phyloP scores from a whole-genome alignment of 1,140 invertebrate species.

The Drosophila athabasca region DNA sequence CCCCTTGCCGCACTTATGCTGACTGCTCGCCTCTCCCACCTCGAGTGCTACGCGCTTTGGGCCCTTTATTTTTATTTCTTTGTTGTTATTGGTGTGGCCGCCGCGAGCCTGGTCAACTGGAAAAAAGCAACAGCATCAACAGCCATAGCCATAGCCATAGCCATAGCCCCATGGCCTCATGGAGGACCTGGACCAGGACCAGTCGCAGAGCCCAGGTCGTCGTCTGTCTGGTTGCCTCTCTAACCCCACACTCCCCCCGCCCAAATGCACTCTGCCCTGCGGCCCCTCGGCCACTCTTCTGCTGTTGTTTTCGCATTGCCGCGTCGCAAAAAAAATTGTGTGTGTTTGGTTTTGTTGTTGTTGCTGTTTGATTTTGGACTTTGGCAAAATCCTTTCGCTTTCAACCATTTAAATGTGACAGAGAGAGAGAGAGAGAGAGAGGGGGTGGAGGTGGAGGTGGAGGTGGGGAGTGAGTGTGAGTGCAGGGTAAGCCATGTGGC shows the following conservation, averaged over 20 bases:
- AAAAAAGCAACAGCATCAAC: constrained; percentile 59
- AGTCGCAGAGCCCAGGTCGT: constrained; percentile 6
- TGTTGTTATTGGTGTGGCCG: constrained; percentile 18
- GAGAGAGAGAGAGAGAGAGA: constrained; percentile 3
- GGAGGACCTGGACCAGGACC: too few relatives aligned
- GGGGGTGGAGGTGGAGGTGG: too few relatives aligned
- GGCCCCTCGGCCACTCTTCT: background rate
- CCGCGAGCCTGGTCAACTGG: constrained; percentile 74
- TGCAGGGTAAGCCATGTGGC: constrained; percentile 43
- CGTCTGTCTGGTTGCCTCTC: constrained; percentile 37
- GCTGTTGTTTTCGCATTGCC: constrained; percentile 49
- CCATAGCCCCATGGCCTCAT: too few relatives aligned
- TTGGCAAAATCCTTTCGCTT: constrained; percentile 82
- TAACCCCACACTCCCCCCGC: constrained; percentile 3
- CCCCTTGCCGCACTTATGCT: background rate
- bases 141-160: background rate
- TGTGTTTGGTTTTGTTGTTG: constrained; percentile 1
- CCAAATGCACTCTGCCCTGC: background rate
- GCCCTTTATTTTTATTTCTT: constrained; percentile 25
- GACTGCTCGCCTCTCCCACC: constrained; percentile 4
- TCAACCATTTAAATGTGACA: constrained; percentile 75
- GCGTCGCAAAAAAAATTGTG: constrained; percentile 54
- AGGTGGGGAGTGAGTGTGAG: constrained; percentile 4
- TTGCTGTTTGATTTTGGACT: constrained; percentile 80
- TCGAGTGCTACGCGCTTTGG: constrained; percentile 36